Evolutionary conservation across 2,113 vertebrate genomes (phyloP), one percentile per base, ranked within the genome.

Genomic region (Chaetodon trifascialis): DNA sequence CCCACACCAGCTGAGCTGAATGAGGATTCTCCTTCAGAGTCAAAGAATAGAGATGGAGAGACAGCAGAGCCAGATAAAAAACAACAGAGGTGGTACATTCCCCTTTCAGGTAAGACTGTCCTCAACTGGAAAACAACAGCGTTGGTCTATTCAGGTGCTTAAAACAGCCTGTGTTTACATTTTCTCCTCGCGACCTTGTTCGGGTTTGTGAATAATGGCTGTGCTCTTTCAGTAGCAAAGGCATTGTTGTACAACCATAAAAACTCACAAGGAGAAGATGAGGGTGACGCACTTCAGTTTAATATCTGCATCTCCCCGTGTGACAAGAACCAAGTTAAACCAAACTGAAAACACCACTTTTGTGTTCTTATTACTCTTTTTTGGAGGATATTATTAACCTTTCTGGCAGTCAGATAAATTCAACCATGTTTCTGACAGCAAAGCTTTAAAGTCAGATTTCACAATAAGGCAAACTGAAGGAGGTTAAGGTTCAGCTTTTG

Each of bases 21-120:
- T 62, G 55, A 87, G 74, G 49, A 87, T 80, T 85, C 66, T 82
- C 67, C 67, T 81, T 75, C 70, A 30, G 73, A 77, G 10, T 82
- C 76, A 74, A 44, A 70, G 62, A 44, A 81, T 74, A 73, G 69
- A 79, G 76, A 86, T 46, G 52, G 58, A 74, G 42, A 78, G 66
- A 79, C 73, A 40, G 58, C 34, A 21, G 14, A 58, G 58, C 11
- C 19, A 55, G 70, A 87, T 66, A 73, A 82, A 67, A 76, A 72
- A 67, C 17, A 63, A 56, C 62, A 76, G 56, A 75, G 46, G 55
- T 51, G 49, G 25, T 51, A 17, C 51, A 52, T 56, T 58, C 9
- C 15, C 23, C 38, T 52, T 81, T 69, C n/a, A 62, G 68, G 15
- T 44, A 47, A 60, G 59, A 71, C 34, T 21, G 42, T 65, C 73